Evolutionary conservation across 1,140 invertebrate genomes (phyloP).

Genomic region (Apis dorsata): DNA sequence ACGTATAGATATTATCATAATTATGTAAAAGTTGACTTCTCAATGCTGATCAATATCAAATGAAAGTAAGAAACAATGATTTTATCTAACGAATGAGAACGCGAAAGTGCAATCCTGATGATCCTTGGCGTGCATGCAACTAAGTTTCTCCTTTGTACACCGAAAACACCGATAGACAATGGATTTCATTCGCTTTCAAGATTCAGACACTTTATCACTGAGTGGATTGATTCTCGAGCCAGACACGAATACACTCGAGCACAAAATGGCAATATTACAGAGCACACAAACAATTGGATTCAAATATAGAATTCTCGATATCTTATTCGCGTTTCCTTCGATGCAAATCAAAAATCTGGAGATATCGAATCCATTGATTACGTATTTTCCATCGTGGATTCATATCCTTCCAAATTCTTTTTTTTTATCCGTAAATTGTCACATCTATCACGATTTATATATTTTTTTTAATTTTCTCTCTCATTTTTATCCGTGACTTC

Average conservation of each 20-base stretch:
- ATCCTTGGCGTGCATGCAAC: constrained; percentile 39
- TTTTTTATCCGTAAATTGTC: neutral
- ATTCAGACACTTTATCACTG: constrained; percentile 42
- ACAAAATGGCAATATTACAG: constrained; percentile 33
- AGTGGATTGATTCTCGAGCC: constrained; percentile 47
- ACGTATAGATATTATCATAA: no score
- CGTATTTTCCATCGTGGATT: neutral
- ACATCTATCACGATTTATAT: no score
- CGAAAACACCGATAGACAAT: constrained; percentile 34
- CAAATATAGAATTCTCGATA: neutral
- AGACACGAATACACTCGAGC: constrained; percentile 44
- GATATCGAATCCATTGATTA: neutral
- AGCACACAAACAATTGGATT: constrained; percentile 25
- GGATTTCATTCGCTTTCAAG: constrained; percentile 39
- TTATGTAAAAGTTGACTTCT: no score
- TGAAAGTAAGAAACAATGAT: no score
- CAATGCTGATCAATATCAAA: no score
- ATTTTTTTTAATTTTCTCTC: no score
- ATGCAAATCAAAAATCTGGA: neutral
- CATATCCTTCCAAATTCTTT: neutral
- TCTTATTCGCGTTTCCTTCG: constrained; percentile 2
- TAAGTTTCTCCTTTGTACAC: constrained; percentile 17
- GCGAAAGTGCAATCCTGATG: constrained; percentile 1
- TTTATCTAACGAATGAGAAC: neutral
- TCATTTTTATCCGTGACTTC: no score